Evolutionary conservation across 2,888 invertebrate genomes (phyloP).

Genomic region (Chloroclysta siterata): DNA sequence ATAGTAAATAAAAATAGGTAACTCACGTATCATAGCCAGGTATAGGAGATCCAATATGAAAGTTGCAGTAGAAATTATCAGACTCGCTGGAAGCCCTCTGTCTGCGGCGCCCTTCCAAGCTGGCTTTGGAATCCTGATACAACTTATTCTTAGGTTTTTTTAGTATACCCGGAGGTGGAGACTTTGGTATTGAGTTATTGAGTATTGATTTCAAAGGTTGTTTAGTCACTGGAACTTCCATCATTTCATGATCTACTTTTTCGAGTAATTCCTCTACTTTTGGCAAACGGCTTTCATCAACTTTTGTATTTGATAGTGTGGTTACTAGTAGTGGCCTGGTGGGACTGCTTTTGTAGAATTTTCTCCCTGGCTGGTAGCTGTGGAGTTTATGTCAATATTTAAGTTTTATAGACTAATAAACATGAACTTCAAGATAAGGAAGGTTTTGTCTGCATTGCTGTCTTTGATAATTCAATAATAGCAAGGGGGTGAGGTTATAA

Average conservation of each 20-base stretch:
- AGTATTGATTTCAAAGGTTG: conserved; percentile 80
- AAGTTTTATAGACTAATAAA: background rate
- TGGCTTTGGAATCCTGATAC: conserved; percentile 62
- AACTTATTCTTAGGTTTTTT: conserved; percentile 73
- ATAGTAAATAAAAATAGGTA: background rate
- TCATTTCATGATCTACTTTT: conserved; percentile 75
- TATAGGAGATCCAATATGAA: conserved; percentile 61
- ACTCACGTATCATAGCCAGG: conserved; percentile 73
- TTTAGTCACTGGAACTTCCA: conserved; percentile 67
- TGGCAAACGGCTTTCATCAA: conserved; percentile 71
- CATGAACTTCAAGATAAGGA: background rate
- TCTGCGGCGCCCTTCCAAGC: conserved; percentile 71
- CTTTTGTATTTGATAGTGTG: conserved; percentile 72
- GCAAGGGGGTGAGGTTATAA: conserved; percentile 18
- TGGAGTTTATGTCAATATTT: conserved; percentile 16
- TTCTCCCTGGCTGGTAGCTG: conserved; percentile 71
- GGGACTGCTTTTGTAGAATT: conserved; percentile 68
- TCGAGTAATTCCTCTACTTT: conserved; percentile 80
- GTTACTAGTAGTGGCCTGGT: conserved; percentile 70
- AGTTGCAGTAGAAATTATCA: conserved; percentile 71
- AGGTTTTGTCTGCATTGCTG: background rate
- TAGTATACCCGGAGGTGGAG: conserved; percentile 72
- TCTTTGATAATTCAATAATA: conserved; percentile 17
- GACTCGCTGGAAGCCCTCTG: conserved; percentile 81
- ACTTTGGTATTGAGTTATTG: conserved; percentile 72